These are phyloP conservation scores for Tetragnatha montana DNA, from an alignment of 2,888 invertebrate genomes.

Conservation along the genomic window DNA sequence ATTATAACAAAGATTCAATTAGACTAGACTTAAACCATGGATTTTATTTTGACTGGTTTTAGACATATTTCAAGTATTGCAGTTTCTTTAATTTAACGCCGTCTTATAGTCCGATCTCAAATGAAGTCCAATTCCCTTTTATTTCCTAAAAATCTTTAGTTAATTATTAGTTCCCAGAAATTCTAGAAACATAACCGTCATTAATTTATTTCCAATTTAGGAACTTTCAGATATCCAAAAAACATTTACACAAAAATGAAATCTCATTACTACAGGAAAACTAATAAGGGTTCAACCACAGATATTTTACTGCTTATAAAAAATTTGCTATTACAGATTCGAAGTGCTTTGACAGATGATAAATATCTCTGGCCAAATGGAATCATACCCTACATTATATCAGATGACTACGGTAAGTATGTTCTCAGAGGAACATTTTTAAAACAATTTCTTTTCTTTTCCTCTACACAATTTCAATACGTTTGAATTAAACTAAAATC, in stretches of 20 bases:
- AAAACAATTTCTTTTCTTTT: too few relatives aligned
- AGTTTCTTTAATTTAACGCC: too few relatives aligned
- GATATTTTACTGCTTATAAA: neutral
- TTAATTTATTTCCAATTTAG: neutral
- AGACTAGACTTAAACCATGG: too few relatives aligned
- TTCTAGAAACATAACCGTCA: neutral
- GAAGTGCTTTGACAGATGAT: constrained; percentile 1
- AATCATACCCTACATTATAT: constrained; percentile 2
- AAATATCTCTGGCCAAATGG: constrained; percentile 7
- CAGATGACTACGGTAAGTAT: constrained; percentile 9
- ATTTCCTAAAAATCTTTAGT: neutral
- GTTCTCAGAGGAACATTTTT: too few relatives aligned
- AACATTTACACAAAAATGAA: too few relatives aligned
- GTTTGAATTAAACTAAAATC: too few relatives aligned
- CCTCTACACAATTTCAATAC: too few relatives aligned
- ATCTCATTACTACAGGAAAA: neutral
- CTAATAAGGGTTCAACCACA: too few relatives aligned
- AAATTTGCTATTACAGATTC: neutral
- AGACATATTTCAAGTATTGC: too few relatives aligned
- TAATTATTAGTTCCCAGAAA: neutral
- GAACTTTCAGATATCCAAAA: too few relatives aligned
- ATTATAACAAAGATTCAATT: too few relatives aligned
- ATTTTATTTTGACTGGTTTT: too few relatives aligned
- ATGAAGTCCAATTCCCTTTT: neutral
- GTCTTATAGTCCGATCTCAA: neutral